Conservation (phyloP, 1,140 invertebrate genomes). For the Lasioglossum albipes region DNA sequence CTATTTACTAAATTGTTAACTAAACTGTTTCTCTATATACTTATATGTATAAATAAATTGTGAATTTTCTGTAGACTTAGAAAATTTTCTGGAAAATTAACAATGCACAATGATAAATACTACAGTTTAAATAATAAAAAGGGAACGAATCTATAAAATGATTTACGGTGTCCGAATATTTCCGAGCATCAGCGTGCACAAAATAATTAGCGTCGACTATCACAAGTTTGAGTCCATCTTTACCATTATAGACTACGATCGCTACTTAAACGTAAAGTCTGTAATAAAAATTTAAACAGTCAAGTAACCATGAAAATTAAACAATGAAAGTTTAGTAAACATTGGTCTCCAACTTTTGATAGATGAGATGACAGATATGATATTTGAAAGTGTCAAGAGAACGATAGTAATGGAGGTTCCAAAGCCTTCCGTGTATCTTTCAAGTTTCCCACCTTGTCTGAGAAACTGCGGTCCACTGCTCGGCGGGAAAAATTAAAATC, state of each 20-base stretch:
- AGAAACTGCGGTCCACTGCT: background rate
- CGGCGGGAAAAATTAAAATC: constrained; percentile 5
- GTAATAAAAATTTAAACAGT: background rate
- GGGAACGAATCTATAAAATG: background rate
- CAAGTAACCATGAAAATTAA: background rate
- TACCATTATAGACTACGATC: too few species aligned
- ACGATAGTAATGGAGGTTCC: background rate
- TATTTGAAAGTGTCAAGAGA: too few species aligned
- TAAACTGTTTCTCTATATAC: too few species aligned
- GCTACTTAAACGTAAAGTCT: too few species aligned
- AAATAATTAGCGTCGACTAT: background rate
- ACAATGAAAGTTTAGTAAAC: background rate
- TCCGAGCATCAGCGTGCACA: background rate
- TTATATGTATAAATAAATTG: too few species aligned
- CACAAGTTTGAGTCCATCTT: constrained; percentile 14
- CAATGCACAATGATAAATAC: background rate
- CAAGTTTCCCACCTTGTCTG: background rate
- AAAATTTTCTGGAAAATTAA: background rate
- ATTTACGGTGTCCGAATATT: background rate
- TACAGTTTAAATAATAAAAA: background rate
- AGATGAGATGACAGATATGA: background rate
- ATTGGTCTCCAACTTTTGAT: background rate
- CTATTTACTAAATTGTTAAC: too few species aligned
- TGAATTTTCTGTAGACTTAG: too few species aligned
- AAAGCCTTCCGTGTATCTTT: background rate